Conservation (phyloP, 2,113 vertebrate species). For the Salvator merianae region DNA sequence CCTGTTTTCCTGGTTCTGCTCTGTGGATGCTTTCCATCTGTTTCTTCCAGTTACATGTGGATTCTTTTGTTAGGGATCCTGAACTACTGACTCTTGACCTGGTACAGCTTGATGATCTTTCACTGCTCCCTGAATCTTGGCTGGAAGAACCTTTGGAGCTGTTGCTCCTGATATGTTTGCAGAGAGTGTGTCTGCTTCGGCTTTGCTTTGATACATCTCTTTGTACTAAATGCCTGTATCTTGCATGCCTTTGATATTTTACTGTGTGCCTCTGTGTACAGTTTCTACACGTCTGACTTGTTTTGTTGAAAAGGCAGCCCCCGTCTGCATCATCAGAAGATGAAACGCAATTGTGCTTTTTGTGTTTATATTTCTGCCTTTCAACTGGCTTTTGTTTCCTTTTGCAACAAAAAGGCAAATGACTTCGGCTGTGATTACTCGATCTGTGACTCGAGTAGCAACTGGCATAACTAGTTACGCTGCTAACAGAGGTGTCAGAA, state of each 20-base stretch:
- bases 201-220: conserved; percentile 70
- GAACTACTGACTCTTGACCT: conserved; percentile 34
- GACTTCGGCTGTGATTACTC: conserved; percentile 36
- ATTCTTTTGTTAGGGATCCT: conserved; percentile 58
- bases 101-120: conserved; percentile 48
- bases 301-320: conserved; percentile 22
- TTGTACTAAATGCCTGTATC: conserved; percentile 71
- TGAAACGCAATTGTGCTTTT: conserved; percentile 69
- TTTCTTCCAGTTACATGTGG: conserved; percentile 48
- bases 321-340: conserved; percentile 45
- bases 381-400: conserved; percentile 58
- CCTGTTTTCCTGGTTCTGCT: conserved; percentile 40
- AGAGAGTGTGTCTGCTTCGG: conserved; percentile 43
- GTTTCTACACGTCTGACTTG: conserved; percentile 52
- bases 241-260: conserved; percentile 60
- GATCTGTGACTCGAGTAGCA: conserved; percentile 39
- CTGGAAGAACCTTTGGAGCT: conserved; percentile 49
- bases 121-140: conserved; percentile 48
- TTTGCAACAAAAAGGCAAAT: conserved; percentile 59
- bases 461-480: conserved; percentile 43
- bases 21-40: conserved; percentile 16
- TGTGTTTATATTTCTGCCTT: conserved; percentile 66
- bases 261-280: conserved; percentile 47
- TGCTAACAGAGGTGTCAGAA: conserved; percentile 57
- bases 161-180: conserved; percentile 34